phyloP scores from a whole-genome alignment of 1,140 invertebrate genomes.

The Eufriesea mexicana region DNA sequence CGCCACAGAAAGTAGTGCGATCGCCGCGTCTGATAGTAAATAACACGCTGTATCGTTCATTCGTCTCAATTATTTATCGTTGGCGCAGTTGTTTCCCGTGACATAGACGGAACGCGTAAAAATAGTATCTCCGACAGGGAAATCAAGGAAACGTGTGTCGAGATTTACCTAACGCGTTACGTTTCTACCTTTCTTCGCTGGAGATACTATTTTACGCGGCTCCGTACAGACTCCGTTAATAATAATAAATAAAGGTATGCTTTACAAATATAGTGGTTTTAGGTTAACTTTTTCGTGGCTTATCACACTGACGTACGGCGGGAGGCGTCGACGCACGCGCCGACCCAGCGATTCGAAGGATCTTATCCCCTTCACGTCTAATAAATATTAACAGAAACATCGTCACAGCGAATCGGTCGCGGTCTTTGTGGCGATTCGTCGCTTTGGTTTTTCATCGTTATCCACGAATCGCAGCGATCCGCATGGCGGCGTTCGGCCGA shows the following conservation, averaged over 20 bases:
- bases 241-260: slow-evolving; percentile 68
- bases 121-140: neutral
- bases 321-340: slow-evolving; percentile 9
- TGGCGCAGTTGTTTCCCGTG: slow-evolving; percentile 37
- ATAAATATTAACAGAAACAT: slow-evolving; percentile 16
- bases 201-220: neutral
- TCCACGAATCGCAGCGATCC: neutral
- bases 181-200: no score
- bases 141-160: no score
- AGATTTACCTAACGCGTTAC: neutral
- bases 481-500: neutral
- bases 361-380: neutral
- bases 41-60: slow-evolving; percentile 9
- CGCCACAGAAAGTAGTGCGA: slow-evolving; percentile 50
- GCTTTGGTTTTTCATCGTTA: slow-evolving; percentile 14
- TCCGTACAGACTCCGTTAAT: slow-evolving; percentile 40
- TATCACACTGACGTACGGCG: slow-evolving; percentile 34
- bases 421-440: neutral
- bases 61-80: slow-evolving; percentile 16
- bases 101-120: neutral
- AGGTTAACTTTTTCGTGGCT: slow-evolving; percentile 24
- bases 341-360: slow-evolving; percentile 1
- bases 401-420: neutral
- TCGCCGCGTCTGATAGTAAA: slow-evolving; percentile 15
- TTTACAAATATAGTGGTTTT: slow-evolving; percentile 55